A percentile compares a stretch with the other conserved stretches of the same genome.
Conservation (phyloP, 2,113 vertebrate species). For the Phalacrocorax brasilianus region DNA sequence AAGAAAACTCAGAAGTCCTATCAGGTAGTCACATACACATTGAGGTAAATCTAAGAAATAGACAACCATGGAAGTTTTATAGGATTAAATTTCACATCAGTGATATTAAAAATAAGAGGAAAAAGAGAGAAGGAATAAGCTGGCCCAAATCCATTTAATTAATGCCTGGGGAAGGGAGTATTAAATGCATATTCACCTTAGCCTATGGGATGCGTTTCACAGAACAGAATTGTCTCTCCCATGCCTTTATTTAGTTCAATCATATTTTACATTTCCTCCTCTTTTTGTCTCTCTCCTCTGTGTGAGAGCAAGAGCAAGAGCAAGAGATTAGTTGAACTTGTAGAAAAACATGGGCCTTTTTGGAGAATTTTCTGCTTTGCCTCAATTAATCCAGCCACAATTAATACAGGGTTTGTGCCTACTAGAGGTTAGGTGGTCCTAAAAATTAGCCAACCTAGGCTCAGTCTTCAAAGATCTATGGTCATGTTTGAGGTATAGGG, state of each 20-base stretch:
- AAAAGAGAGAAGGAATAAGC: neutral
- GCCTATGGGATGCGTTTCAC: neutral
- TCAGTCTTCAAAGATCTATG: neutral
- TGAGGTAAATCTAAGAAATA: neutral
- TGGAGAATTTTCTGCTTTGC: neutral
- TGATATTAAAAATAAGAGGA: neutral
- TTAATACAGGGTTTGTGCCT: neutral
- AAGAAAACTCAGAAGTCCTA: neutral
- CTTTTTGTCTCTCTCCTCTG: neutral
- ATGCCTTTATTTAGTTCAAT: neutral
- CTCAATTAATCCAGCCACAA: neutral
- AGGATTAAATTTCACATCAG: neutral
- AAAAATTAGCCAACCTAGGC: neutral
- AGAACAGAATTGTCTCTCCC: neutral
- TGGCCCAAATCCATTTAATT: constrained; percentile 25
- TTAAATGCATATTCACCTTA: neutral
- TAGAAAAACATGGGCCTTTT: neutral
- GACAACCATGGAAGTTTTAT: neutral
- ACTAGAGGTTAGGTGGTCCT: neutral
- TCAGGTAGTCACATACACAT: neutral
- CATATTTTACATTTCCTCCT: neutral
- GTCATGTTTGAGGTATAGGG: neutral
- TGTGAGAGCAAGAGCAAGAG: neutral
- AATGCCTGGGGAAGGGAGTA: neutral
- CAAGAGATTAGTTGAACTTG: neutral